Evolutionary conservation across 2,113 vertebrate species (phyloP).

Genomic region (Ailurus styani): DNA sequence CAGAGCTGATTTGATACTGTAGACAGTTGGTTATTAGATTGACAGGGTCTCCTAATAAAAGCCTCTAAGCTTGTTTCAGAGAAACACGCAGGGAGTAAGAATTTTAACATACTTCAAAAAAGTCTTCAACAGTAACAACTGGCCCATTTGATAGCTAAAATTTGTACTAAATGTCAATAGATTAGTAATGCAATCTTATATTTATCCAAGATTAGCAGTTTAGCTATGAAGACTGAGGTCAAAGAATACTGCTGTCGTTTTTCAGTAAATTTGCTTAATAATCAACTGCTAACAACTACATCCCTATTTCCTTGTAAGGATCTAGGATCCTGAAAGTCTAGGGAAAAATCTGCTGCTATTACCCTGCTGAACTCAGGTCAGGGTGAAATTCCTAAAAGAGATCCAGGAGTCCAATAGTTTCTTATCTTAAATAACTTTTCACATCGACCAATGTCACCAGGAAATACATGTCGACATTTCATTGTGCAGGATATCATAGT

Average conservation of each 20-base stretch:
- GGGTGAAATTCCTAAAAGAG: background rate
- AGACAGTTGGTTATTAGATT: background rate
- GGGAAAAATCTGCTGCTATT: background rate
- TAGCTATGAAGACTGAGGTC: slow-evolving; percentile 49
- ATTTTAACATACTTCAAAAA: slow-evolving; percentile 19
- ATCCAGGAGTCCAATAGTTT: background rate
- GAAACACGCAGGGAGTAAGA: slow-evolving; percentile 22
- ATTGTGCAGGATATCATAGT: background rate
- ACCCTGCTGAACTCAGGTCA: slow-evolving; percentile 8
- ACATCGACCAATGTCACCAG: background rate
- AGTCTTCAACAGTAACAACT: slow-evolving; percentile 15
- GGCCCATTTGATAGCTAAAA: slow-evolving; percentile 1
- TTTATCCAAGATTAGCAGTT: slow-evolving; percentile 59
- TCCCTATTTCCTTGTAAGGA: slow-evolving; percentile 27
- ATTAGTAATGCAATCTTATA: slow-evolving; percentile 46
- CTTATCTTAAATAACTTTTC: slow-evolving; percentile 29
- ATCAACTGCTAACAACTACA: slow-evolving; percentile 49
- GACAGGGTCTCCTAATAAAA: background rate
- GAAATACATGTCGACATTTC: background rate
- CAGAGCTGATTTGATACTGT: background rate
- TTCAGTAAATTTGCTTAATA: slow-evolving; percentile 67
- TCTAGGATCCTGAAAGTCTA: slow-evolving; percentile 16
- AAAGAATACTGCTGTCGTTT: slow-evolving; percentile 64
- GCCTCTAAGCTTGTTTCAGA: background rate
- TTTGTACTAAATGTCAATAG: slow-evolving; percentile 58